A percentile compares a stretch with the other conserved stretches of the same genome.
These are phyloP conservation scores for Sphyrna mokarran DNA, from an alignment of 2,113 vertebrate genomes.

Conservation along the genomic window DNA sequence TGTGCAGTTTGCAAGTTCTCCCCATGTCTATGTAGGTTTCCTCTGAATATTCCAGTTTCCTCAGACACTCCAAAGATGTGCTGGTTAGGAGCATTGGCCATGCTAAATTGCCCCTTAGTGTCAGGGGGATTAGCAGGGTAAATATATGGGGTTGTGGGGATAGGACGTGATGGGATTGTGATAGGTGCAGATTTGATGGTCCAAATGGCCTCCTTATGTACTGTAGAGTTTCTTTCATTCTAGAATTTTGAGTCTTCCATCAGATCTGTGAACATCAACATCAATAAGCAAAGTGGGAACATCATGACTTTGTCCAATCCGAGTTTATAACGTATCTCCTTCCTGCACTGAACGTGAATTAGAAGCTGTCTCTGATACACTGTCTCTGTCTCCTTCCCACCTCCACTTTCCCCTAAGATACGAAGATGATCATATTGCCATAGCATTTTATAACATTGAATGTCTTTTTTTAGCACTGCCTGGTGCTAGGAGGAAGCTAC, in stretches of 20 bases:
- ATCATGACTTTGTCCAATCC: not conserved
- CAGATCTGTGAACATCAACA: not conserved
- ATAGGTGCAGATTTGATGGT: too few species aligned
- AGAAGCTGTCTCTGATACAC: not conserved
- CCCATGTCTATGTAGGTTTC: too few species aligned
- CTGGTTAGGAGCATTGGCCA: too few species aligned
- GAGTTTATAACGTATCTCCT: not conserved
- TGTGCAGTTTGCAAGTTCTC: too few species aligned
- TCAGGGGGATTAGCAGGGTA: too few species aligned
- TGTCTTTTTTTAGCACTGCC: not conserved
- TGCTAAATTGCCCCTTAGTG: too few species aligned
- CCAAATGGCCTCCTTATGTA: too few species aligned
- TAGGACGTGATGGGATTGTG: too few species aligned
- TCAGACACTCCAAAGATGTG: too few species aligned
- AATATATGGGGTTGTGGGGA: too few species aligned
- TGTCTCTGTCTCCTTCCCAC: too few species aligned
- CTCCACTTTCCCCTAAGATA: not conserved
- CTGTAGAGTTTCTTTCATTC: not conserved
- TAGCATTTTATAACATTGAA: not conserved
- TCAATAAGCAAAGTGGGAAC: not conserved
- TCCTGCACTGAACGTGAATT: not conserved
- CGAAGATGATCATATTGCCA: not conserved
- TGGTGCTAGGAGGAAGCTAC: not conserved
- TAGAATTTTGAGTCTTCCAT: not conserved
- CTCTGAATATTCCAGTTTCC: too few species aligned